Base-by-base conservation (phyloP, 1,140 invertebrate species). In the Eumaeus atala region DNA sequence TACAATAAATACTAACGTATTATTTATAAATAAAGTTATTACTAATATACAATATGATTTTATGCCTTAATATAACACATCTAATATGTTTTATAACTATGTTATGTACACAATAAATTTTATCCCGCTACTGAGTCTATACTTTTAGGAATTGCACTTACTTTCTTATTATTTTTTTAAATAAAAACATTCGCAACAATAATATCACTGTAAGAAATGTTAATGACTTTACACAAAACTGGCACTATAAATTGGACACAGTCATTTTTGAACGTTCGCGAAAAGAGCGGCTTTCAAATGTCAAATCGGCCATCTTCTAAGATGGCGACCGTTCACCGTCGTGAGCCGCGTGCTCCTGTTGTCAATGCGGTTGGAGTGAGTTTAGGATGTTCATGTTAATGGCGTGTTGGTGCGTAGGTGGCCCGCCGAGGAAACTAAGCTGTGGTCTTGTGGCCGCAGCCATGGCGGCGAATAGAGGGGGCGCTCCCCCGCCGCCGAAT, bases 361-460 rank as follows among this genome's bases (percentile, higher is more conserved):
- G 80, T 87, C 84, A 87, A 84, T 87, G 84, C 9, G 82, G 84
- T 61, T 87, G 84, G 17, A 87, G 61, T 11, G 82, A 85, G 58
- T 87, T 87, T 7, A 87, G 59, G 63, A 87, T 87, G 52, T 87
- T 87, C 84, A 87, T 87, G 66, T 87, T 87, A 48, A 87, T 85
- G 14, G 82, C 82, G 51, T 87, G 84, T 51, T 87, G 84, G 53
- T 87, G 84, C 16, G 70, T 74, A 1, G 84, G 84, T 0, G 84
- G 80, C 14, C 84, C 84, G 37, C 84, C 84, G 0, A 87, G 67
- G 68, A 87, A 87, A 58, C 82, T 85, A 6, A 87, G 64, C 51
- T 87, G 84, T 0, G 84, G 84, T 58, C 82, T 74, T 9, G 77
- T 76, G 3, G 82, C 84, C 6, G 84, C 84, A 0, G 82, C 82